Evolutionary conservation across 2,113 vertebrate species (phyloP).

Genomic region (Crotalus tigris): DNA sequence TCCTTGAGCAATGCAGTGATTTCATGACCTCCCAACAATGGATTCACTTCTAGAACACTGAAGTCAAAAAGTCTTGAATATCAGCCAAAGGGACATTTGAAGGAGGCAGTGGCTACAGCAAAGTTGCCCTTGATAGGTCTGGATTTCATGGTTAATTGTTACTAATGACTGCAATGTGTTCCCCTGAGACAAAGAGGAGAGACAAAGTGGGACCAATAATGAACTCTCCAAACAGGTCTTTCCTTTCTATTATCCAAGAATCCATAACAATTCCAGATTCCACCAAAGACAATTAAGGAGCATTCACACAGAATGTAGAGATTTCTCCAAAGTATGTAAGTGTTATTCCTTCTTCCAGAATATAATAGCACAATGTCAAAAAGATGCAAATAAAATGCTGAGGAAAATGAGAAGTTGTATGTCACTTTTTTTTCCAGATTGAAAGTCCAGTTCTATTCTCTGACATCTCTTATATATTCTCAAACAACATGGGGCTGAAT

Average conservation of each 20-base stretch:
- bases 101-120: not conserved
- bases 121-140: not conserved
- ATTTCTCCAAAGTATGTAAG: not conserved
- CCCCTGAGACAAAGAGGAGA: not conserved
- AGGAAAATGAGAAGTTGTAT: not conserved
- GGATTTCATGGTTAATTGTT: fast-evolving
- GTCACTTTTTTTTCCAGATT: not conserved
- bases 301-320: not conserved
- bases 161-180: not conserved
- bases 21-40: not conserved
- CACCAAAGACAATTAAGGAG: not conserved
- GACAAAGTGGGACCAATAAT: not conserved
- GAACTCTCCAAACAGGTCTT: not conserved
- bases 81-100: not conserved
- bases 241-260: fast-evolving
- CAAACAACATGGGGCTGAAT: not conserved
- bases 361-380: not conserved
- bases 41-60: not conserved
- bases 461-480: not conserved
- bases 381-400: not conserved
- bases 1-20: not conserved
- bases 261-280: not conserved
- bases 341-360: not conserved
- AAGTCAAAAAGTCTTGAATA: not conserved
- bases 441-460: not conserved